Percentiles rank a stretch among this genome's conserved stretches.
phyloP scores from a whole-genome alignment of 2,888 invertebrate species.

The Galerucella calmariensis region DNA sequence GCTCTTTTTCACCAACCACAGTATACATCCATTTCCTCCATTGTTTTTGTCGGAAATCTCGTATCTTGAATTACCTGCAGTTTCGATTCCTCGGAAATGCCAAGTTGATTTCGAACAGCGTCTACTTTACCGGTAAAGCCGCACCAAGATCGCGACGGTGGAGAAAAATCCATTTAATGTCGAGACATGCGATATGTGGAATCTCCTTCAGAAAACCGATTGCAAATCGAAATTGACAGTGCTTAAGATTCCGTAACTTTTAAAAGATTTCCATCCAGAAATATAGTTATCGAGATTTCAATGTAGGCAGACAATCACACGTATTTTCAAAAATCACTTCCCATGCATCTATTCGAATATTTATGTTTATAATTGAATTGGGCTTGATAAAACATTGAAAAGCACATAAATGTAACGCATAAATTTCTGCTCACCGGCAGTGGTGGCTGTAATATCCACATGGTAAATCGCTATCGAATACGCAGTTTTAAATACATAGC shows the following conservation, averaged over 20 bases:
- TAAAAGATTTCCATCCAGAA: background rate
- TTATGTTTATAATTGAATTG: background rate
- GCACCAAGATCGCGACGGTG: slow-evolving; percentile 3
- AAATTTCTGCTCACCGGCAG: background rate
- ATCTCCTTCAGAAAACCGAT: background rate
- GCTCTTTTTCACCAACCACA: no score
- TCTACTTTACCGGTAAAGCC: slow-evolving; percentile 3
- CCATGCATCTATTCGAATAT: background rate
- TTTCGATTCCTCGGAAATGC: slow-evolving; percentile 5
- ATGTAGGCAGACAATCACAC: background rate
- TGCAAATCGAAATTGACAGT: slow-evolving; percentile 16
- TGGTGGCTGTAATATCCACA: background rate
- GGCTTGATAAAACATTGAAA: background rate
- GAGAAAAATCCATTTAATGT: slow-evolving; percentile 18
- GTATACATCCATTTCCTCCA: no score
- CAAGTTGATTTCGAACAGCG: slow-evolving; percentile 10
- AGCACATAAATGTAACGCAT: background rate
- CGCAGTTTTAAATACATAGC: slow-evolving; percentile 10
- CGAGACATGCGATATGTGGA: slow-evolving; percentile 15
- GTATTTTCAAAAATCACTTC: background rate
- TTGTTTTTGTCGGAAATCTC: background rate
- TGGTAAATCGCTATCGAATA: slow-evolving; percentile 7
- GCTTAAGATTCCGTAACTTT: slow-evolving; percentile 7
- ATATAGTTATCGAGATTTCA: background rate
- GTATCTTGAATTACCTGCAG: background rate